Conservation (phyloP, 2,888 invertebrate genomes). For the Yponomeuta malinellus region DNA sequence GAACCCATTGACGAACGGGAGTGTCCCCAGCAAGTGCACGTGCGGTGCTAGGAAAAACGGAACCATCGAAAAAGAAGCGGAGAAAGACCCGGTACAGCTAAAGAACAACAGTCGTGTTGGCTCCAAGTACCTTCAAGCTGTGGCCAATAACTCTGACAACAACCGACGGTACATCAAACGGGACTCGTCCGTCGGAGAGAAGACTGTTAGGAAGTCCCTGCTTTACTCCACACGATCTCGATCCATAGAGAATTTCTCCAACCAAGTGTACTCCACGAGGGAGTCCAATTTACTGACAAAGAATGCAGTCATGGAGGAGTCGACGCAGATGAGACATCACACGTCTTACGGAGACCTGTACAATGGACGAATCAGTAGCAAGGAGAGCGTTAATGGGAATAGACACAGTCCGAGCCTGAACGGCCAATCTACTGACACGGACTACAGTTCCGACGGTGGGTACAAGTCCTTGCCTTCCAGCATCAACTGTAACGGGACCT, state of each 20-base stretch:
- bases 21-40: slow-evolving; percentile 50
- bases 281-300: slow-evolving; percentile 40
- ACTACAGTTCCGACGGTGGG: slow-evolving; percentile 70
- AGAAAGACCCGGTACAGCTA: slow-evolving; percentile 48
- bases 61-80: slow-evolving; percentile 41
- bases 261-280: slow-evolving; percentile 40
- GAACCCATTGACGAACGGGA: slow-evolving; percentile 62
- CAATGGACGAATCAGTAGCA: slow-evolving; percentile 60
- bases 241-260: slow-evolving; percentile 70
- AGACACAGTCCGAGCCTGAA: slow-evolving; percentile 60
- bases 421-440: slow-evolving; percentile 68
- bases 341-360: slow-evolving; percentile 67
- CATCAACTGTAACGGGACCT: slow-evolving; percentile 54
- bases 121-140: slow-evolving; percentile 65
- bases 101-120: slow-evolving; percentile 67
- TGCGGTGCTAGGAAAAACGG: slow-evolving; percentile 61
- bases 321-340: slow-evolving; percentile 57
- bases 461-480: slow-evolving; percentile 72
- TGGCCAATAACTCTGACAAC: slow-evolving; percentile 46
- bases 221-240: slow-evolving; percentile 58
- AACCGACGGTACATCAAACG: slow-evolving; percentile 53
- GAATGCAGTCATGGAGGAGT: slow-evolving; percentile 51
- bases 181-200: slow-evolving; percentile 59
- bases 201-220: slow-evolving; percentile 42
- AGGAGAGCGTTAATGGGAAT: slow-evolving; percentile 61